A percentile compares a stretch with the other conserved stretches of the same genome.
Conservation (phyloP, 2,888 invertebrate species). For the Agrilus biguttatus region DNA sequence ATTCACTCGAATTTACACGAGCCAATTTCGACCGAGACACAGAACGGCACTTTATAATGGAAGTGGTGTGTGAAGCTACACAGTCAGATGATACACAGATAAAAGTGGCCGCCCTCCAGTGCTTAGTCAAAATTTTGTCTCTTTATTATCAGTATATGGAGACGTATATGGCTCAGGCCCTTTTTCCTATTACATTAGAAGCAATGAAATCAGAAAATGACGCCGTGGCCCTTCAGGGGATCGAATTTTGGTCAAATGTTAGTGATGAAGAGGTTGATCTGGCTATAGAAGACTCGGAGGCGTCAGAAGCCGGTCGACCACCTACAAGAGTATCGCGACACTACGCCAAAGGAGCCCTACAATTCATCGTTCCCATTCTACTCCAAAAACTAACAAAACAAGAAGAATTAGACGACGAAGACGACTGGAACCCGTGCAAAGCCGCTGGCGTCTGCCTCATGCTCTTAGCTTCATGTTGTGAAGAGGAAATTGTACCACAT, state of each 20-base stretch:
- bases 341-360: conserved; percentile 96
- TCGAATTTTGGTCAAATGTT: conserved; percentile 99
- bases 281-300: conserved; percentile 87
- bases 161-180: conserved; percentile 93
- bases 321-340: conserved; percentile 86
- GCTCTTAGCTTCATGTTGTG: conserved; percentile 93
- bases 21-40: conserved; percentile 96
- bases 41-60: conserved; percentile 98
- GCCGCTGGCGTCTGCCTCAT: conserved; percentile 98
- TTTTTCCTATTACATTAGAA: conserved; percentile 95
- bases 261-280: conserved; percentile 98
- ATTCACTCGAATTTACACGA: conserved; percentile 96
- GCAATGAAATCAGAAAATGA: conserved; percentile 97
- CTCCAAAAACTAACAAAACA: conserved; percentile 91
- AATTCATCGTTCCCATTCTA: conserved; percentile 86
- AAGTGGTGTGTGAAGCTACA: conserved; percentile 95
- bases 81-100: conserved; percentile 86
- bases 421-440: conserved; percentile 99
- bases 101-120: conserved; percentile 92
- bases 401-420: conserved; percentile 94
- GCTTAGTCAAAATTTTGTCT: conserved; percentile 94
- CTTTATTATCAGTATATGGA: conserved; percentile 99
- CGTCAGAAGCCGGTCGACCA: conserved; percentile 83
- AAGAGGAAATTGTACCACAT: conserved; percentile 90
- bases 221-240: conserved; percentile 93